A percentile compares a stretch with the other conserved stretches of the same genome.
Conservation (phyloP, 2,888 invertebrate genomes). For the Chloroclystis v-ata region DNA sequence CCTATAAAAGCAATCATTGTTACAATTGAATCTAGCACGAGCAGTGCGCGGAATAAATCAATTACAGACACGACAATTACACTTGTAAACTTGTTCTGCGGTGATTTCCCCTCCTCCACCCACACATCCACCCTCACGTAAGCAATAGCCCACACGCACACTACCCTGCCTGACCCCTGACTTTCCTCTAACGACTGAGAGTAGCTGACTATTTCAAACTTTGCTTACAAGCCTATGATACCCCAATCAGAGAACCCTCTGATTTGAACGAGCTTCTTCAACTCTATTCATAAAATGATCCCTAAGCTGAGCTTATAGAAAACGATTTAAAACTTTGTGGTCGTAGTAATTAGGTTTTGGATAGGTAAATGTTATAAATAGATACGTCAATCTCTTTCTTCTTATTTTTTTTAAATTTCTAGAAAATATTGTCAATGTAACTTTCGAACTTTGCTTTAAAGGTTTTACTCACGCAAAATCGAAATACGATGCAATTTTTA, state of each 20-base stretch:
- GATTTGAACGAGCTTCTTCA: slow-evolving; percentile 40
- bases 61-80: slow-evolving; percentile 65
- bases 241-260: slow-evolving; percentile 64
- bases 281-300: slow-evolving; percentile 30
- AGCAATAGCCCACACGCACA: slow-evolving; percentile 17
- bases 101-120: slow-evolving; percentile 49
- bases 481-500: too few relatives aligned
- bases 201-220: slow-evolving; percentile 59
- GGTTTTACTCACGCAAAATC: too few relatives aligned
- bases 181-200: slow-evolving; percentile 56
- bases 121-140: slow-evolving; percentile 26
- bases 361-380: too few relatives aligned
- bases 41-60: slow-evolving; percentile 56
- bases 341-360: too few relatives aligned
- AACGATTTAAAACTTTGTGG: slow-evolving; percentile 3
- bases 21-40: slow-evolving; percentile 19
- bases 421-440: too few relatives aligned
- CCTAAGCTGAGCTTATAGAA: slow-evolving; percentile 14
- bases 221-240: slow-evolving; percentile 62
- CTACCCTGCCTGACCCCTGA: slow-evolving; percentile 43
- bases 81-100: slow-evolving; percentile 63
- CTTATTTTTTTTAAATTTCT: too few relatives aligned
- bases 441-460: too few relatives aligned
- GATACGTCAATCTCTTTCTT: too few relatives aligned
- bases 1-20: slow-evolving; percentile 21